A percentile compares a stretch with the other conserved stretches of the same genome.
Evolutionary conservation across 2,113 vertebrate species (phyloP).

Genomic region (Opisthocomus hoazin): DNA sequence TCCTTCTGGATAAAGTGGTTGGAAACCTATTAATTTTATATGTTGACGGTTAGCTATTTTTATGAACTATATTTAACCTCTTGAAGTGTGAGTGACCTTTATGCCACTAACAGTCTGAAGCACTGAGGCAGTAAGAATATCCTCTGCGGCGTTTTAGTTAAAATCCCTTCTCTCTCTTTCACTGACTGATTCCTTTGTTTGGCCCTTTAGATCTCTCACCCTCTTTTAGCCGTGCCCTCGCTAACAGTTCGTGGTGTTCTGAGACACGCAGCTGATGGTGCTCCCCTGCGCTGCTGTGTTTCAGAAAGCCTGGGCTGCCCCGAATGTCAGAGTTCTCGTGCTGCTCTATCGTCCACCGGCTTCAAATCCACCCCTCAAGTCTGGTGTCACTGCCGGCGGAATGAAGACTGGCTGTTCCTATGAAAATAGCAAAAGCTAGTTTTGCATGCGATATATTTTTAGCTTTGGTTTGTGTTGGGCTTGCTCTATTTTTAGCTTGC

Average conservation of each 20-base stretch:
- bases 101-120: not conserved
- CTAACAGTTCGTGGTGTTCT: not conserved
- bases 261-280: not conserved
- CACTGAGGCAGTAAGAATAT: not conserved
- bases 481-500: not conserved
- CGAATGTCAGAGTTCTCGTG: rapidly evolving
- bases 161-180: not conserved
- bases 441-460: not conserved
- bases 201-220: not conserved
- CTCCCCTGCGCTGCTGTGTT: not conserved
- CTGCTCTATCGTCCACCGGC: rapidly evolving
- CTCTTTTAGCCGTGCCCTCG: not conserved
- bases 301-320: not conserved
- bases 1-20: not conserved
- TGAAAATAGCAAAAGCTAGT: not conserved
- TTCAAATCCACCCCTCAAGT: not conserved
- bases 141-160: not conserved
- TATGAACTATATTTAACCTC: not conserved
- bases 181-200: not conserved
- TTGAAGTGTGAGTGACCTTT: not conserved
- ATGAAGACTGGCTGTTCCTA: not conserved
- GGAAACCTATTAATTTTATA: not conserved
- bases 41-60: not conserved
- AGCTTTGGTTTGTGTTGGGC: not conserved
- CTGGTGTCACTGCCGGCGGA: rapidly evolving